Conservation (phyloP, 2,888 invertebrate species). For the Oxyteleia sp. region DNA sequence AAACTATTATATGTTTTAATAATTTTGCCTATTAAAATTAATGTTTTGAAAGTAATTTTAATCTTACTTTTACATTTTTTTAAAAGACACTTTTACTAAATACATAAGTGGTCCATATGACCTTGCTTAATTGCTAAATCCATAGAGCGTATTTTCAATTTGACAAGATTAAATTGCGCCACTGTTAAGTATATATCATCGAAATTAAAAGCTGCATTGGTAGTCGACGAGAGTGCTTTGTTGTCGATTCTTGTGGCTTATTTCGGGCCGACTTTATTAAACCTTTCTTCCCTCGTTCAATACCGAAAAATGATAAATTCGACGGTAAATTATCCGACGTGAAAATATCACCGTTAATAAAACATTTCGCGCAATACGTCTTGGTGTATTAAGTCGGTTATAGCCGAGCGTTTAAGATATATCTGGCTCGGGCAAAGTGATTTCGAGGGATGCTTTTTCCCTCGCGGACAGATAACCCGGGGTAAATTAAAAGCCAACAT, state of each 20-base stretch:
- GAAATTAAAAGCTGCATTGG: constrained; percentile 37
- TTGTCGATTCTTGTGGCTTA: constrained; percentile 31
- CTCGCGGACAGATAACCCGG: constrained; percentile 46
- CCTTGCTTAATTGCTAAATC: too few relatives aligned
- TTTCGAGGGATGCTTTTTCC: constrained; percentile 61
- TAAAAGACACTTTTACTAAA: too few relatives aligned
- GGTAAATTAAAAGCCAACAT: constrained; percentile 73
- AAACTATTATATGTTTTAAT: too few relatives aligned
- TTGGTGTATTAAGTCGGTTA: constrained; percentile 65
- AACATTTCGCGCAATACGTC: constrained; percentile 67
- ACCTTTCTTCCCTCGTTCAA: constrained; percentile 42
- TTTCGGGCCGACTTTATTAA: constrained; percentile 51
- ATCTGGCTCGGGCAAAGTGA: constrained; percentile 59
- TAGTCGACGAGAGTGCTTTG: constrained; percentile 12
- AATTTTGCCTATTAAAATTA: too few relatives aligned
- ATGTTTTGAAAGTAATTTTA: too few relatives aligned
- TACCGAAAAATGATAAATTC: constrained; percentile 53
- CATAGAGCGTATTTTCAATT: neutral
- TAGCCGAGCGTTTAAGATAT: constrained; percentile 59
- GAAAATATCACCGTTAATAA: constrained; percentile 72
- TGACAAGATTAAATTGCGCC: constrained; percentile 6
- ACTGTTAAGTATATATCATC: constrained; percentile 24
- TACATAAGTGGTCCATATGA: too few relatives aligned
- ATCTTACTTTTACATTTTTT: too few relatives aligned
- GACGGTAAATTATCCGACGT: constrained; percentile 61